Evolutionary conservation across 2,888 invertebrate species (phyloP), one percentile per base, ranked within the genome.

Genomic region (Hyposoter didymator): DNA sequence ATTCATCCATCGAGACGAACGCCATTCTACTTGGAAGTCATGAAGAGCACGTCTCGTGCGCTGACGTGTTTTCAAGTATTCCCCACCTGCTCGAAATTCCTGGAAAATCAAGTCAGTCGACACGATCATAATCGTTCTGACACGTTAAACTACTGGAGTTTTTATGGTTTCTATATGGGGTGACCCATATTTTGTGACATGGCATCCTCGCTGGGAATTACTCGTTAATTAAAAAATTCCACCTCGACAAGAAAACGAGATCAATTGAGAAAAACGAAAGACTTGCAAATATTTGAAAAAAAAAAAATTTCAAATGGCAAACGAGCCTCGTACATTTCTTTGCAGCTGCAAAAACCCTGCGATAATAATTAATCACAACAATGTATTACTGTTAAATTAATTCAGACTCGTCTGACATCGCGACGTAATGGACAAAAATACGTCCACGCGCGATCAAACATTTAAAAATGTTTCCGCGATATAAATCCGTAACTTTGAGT

Each of bases 51-150:
- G 70, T 70, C 19, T 22, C 19, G 49, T 69, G 28, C 14, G 62
- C 49, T 85, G 78, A 82, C 84, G 84, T 85, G 70, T 82, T 39
- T 64, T 67, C 43, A 66, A 75, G 67, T 78, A 78, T 75, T 85
- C 82, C 82, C 84, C 78, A 82, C 74, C 78, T 82, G 47, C n/a
- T 64, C 45, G 64, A 35, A 75, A 73, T 82, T 82, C 82, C 66
- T 39, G 74, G 84, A 74, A 84, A 84, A 78, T 35, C 78, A 49
- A 78, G 59, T 74, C 43, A 74, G 35, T 47, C 14, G 19, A 28
- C 52, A n/a, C 35, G 32, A 79, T 70, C 64, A 70, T 70, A 80
- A 80, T 84, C 84, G 64, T 55, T 55, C 55, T n/a, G 47, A 55
- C 35, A 22, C 28, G 22, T 22, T 22, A 14, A 28, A 55, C 35